phyloP scores from a whole-genome alignment of 2,888 invertebrate species.

The Lasioglossum vierecki region DNA sequence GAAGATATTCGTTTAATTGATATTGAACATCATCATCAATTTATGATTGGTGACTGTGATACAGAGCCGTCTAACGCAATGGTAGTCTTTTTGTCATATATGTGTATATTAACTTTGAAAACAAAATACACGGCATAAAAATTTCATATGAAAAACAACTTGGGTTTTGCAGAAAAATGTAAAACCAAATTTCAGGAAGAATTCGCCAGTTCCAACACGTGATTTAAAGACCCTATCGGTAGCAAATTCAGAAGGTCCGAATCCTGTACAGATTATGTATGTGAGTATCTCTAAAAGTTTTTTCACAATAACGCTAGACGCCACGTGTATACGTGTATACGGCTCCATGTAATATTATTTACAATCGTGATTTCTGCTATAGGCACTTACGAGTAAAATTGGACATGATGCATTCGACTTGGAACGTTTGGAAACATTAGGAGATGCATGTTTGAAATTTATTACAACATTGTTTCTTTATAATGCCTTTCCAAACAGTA shows the following conservation, averaged over 20 bases:
- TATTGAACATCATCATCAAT: constrained; percentile 89
- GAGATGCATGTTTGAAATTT: constrained; percentile 95
- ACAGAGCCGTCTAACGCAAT: not conserved
- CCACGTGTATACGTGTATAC: too few species aligned
- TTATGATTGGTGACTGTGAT: constrained; percentile 81
- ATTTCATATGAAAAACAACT: not conserved
- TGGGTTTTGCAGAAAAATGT: constrained; percentile 31
- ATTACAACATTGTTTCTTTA: constrained; percentile 90
- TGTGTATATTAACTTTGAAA: not conserved
- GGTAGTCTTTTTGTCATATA: constrained; percentile 29
- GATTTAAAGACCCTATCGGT: constrained; percentile 63
- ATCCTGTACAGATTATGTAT: constrained; percentile 76
- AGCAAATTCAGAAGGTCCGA: constrained; percentile 71
- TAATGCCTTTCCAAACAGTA: constrained; percentile 87
- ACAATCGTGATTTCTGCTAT: constrained; percentile 47
- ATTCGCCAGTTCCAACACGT: constrained; percentile 52
- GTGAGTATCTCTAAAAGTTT: constrained; percentile 76
- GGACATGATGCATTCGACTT: constrained; percentile 91
- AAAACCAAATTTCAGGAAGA: constrained; percentile 41
- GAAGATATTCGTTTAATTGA: constrained; percentile 87
- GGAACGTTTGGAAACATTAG: constrained; percentile 94
- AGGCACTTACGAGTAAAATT: constrained; percentile 90
- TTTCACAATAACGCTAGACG: not conserved
- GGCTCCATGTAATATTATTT: not conserved
- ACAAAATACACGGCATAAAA: not conserved